These are phyloP conservation scores for Sepioteuthis lessoniana DNA, from an alignment of 2,888 invertebrate genomes.

Conservation along the genomic window DNA sequence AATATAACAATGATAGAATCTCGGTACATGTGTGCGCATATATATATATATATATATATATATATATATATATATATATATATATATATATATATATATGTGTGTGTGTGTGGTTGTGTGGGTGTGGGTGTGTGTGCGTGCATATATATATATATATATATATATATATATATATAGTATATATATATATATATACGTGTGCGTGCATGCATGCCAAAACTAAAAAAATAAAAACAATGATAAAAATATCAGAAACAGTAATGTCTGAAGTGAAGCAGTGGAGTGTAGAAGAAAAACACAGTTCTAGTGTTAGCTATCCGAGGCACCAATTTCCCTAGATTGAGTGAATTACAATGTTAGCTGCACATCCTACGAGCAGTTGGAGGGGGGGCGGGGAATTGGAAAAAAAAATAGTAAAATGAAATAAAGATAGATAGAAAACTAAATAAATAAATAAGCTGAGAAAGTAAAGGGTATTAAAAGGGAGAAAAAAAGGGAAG, in stretches of 20 bases:
- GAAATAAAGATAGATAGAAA: not conserved
- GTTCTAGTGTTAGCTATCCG: too few relatives aligned
- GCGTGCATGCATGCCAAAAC: not conserved
- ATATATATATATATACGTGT: not conserved
- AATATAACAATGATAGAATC: too few relatives aligned
- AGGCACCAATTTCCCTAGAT: not conserved
- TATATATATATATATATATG: not conserved
- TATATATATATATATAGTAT: too few relatives aligned
- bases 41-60: not conserved
- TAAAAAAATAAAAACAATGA: not conserved
- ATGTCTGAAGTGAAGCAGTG: not conserved
- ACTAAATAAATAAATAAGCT: too few relatives aligned
- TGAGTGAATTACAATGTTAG: conserved; percentile 33
- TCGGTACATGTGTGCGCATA: not conserved
- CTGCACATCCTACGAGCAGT: not conserved
- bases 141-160: not conserved
- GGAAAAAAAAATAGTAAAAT: not conserved
- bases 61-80: not conserved
- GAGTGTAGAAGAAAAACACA: not conserved
- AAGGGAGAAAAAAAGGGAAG: not conserved
- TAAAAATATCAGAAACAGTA: not conserved
- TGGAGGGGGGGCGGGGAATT: not conserved
- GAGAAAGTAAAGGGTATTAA: too few relatives aligned
- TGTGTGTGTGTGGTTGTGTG: too few relatives aligned
- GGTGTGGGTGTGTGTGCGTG: not conserved